These are phyloP conservation scores for Tachypleus tridentatus DNA, from an alignment of 1,140 invertebrate species.

Conservation along the genomic window DNA sequence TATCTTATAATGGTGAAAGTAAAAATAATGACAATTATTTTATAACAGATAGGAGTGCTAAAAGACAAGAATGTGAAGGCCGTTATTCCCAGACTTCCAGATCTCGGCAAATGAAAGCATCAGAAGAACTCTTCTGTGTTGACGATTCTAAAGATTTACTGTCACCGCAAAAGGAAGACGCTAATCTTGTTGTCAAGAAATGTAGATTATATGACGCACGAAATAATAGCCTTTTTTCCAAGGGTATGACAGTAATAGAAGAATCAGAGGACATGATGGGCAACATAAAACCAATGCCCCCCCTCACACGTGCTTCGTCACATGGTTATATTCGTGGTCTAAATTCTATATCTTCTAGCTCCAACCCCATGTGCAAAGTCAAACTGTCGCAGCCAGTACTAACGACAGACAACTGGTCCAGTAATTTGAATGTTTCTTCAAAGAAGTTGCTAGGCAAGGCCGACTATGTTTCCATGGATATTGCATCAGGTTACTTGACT, in stretches of 20 bases:
- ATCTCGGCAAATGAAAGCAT: no score
- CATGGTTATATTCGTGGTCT: constrained; percentile 49
- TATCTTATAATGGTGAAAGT: no score
- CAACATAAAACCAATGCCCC: constrained; percentile 81
- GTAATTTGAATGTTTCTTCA: constrained; percentile 16
- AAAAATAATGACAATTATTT: no score
- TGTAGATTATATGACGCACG: no score
- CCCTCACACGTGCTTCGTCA: constrained; percentile 48
- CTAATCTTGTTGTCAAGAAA: no score
- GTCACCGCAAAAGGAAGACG: no score
- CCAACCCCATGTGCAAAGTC: constrained; percentile 4
- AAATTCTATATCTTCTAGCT: constrained; percentile 19
- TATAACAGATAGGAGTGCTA: no score
- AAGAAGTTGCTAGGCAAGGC: constrained; percentile 30
- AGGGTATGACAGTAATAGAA: constrained; percentile 31
- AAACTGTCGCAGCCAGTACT: constrained; percentile 14
- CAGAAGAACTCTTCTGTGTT: no score
- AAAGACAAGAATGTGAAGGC: no score
- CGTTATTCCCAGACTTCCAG: no score
- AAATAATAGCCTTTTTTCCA: no score
- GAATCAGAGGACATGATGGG: constrained; percentile 65
- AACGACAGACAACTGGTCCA: constrained; percentile 8
- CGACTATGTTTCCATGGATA: constrained; percentile 28
- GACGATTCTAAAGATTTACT: no score
- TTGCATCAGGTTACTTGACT: constrained; percentile 51